phyloP scores from a whole-genome alignment of 2,113 vertebrate genomes.

The Lipotes vexillifer region DNA sequence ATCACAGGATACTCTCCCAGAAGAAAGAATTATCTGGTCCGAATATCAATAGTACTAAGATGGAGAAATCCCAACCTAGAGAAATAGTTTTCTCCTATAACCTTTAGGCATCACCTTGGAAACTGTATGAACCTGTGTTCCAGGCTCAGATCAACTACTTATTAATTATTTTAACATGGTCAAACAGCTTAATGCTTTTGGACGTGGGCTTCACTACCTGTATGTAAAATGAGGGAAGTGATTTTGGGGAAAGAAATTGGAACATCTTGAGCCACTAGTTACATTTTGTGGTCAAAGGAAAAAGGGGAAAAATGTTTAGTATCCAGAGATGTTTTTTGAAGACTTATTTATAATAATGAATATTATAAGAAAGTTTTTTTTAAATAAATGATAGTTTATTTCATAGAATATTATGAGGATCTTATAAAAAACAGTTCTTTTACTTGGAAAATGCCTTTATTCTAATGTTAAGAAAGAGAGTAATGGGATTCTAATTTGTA shows the following conservation, averaged over 20 bases:
- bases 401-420: background rate
- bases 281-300: background rate
- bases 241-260: background rate
- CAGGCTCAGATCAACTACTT: background rate
- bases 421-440: background rate
- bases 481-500: background rate
- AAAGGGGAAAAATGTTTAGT: background rate
- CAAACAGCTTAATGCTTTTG: background rate
- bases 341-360: background rate
- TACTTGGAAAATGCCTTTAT: background rate
- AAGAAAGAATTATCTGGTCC: background rate
- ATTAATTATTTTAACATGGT: background rate
- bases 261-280: background rate
- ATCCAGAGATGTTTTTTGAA: background rate
- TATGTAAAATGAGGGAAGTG: background rate
- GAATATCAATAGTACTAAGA: background rate
- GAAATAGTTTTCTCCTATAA: background rate
- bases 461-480: background rate
- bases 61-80: background rate
- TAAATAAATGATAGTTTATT: background rate
- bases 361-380: background rate
- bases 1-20: background rate
- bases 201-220: background rate
- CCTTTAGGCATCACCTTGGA: background rate
- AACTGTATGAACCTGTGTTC: background rate